Evolutionary conservation across 2,888 invertebrate species (phyloP).

Genomic region (Polia nebulosa): DNA sequence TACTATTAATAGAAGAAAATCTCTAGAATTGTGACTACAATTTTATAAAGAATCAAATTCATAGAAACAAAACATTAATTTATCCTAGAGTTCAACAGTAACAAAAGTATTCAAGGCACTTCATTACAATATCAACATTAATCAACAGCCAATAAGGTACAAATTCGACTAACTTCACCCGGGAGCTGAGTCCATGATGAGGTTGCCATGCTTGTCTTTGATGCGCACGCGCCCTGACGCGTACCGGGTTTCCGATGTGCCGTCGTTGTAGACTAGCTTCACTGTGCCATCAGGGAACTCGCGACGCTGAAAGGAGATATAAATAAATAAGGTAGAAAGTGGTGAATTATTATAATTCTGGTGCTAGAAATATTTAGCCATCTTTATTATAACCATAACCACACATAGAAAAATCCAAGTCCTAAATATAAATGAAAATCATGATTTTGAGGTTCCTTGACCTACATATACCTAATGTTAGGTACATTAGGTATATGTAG

Average conservation of each 20-base stretch:
- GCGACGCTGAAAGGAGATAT: constrained; percentile 91
- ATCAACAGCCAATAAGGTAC: constrained; percentile 16
- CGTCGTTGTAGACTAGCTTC: constrained; percentile 97
- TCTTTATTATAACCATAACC: no score
- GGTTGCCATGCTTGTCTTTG: constrained; percentile 96
- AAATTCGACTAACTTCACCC: constrained; percentile 55
- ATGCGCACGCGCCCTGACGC: constrained; percentile 96
- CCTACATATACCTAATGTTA: no score
- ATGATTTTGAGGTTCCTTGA: no score
- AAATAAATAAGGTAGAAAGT: not conserved
- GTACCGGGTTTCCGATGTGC: constrained; percentile 97
- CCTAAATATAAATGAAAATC: no score
- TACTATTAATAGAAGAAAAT: not conserved
- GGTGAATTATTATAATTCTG: no score
- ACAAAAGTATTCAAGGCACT: constrained; percentile 42
- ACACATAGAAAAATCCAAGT: no score
- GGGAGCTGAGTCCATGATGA: constrained; percentile 93
- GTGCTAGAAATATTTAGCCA: no score
- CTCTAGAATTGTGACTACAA: not conserved
- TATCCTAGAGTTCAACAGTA: constrained; percentile 25
- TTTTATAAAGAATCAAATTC: not conserved
- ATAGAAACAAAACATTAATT: not conserved
- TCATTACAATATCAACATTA: constrained; percentile 42
- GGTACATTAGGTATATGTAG: no score
- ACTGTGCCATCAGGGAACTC: constrained; percentile 98